Conservation (phyloP, 1,140 invertebrate genomes). For the Aphidius ervi region DNA sequence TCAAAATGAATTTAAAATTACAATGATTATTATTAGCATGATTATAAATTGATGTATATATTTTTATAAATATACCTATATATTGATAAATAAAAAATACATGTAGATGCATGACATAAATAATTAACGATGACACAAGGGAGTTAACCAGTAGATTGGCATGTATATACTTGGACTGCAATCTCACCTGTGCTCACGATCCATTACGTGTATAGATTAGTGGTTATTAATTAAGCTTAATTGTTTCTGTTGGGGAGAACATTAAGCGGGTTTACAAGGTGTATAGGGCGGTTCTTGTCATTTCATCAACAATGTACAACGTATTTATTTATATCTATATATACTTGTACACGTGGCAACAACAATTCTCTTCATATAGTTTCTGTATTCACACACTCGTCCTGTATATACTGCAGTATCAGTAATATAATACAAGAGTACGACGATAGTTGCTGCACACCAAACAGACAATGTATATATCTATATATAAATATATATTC, state of each 20-base stretch:
- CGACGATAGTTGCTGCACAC: not conserved
- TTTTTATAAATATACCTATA: not conserved
- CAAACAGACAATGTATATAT: not conserved
- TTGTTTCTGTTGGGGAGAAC: conserved; percentile 38
- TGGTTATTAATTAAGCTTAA: conserved; percentile 49
- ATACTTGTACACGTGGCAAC: conserved; percentile 34
- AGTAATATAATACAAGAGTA: not conserved
- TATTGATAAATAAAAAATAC: conserved; percentile 7
- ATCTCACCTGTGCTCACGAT: conserved; percentile 14
- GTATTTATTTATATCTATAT: conserved; percentile 25
- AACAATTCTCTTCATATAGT: conserved; percentile 20
- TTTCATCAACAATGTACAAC: conserved; percentile 1
- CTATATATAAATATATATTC: not conserved
- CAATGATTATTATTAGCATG: not conserved
- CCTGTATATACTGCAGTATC: not conserved
- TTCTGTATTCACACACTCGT: no score
- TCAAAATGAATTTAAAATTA: not conserved
- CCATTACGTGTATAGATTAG: conserved; percentile 32
- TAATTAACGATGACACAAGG: no score
- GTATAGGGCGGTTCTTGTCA: conserved; percentile 29
- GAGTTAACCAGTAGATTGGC: conserved; percentile 1
- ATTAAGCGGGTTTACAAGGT: conserved; percentile 39
- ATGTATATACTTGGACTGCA: conserved; percentile 12
- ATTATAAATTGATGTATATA: no score
- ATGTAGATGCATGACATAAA: no score